Evolutionary conservation across 2,888 invertebrate genomes (phyloP), one percentile per base, ranked within the genome.

Genomic region (Cryptosula pallasiana): DNA sequence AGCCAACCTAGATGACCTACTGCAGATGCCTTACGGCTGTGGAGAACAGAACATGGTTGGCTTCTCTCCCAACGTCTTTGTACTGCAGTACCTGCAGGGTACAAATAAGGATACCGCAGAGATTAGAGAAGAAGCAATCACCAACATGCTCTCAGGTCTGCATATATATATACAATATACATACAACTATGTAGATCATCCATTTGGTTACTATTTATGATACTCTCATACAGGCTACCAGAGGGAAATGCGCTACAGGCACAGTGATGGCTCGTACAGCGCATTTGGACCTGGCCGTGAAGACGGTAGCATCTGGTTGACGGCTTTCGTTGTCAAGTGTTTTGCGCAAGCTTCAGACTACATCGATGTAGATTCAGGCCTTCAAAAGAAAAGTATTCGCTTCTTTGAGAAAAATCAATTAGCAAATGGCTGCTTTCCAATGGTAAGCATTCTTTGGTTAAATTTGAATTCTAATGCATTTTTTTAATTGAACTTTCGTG

Each of bases 191-290:
- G n/a, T n/a, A n/a, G n/a, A n/a, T n/a, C n/a, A n/a, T n/a, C n/a
- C n/a, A n/a, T n/a, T n/a, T n/a, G n/a, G n/a, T n/a, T n/a, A n/a
- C n/a, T n/a, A n/a, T n/a, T n/a, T n/a, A n/a, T n/a, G 5, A 45
- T 20, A 45, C 20, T 45, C 20, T 9, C 25, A 23, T 57, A n/a
- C 72, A 85, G 86, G 95, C 1, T 97, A 96, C 84, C 98, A 98
- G 81, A 89, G 94, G 72, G 90, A 98, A 80, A 88, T 97, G 81
- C 92, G 91, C 0, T 98, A 92, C 85, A 90, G 91, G 71, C 91
- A 81, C 72, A 71, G 70, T 2, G 83, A 83, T 75, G 79, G 81
- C 2, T 83, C 83, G 0, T 84, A 79, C 76, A 83, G 83, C 73
- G 82, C 83, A 1, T 84, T 81, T 74, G 84, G 84, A n/a, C 76